Evolutionary conservation across 2,113 vertebrate species (phyloP).

Genomic region (Vanacampus margaritifer): DNA sequence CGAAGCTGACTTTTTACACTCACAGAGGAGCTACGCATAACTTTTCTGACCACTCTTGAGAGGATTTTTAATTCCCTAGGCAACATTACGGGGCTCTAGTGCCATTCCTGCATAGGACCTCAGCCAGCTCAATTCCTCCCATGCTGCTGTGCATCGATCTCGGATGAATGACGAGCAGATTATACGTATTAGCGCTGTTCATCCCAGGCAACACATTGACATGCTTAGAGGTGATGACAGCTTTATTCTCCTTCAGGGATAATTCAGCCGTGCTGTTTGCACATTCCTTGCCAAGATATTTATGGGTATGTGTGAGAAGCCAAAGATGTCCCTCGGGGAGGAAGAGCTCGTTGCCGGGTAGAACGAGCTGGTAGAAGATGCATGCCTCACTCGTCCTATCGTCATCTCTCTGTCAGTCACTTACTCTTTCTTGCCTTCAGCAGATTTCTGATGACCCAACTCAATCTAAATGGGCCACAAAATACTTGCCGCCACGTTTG

Average conservation of each 20-base stretch:
- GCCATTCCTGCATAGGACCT: too few species aligned
- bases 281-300: conserved; percentile 40
- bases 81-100: too few species aligned
- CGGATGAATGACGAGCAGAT: conserved; percentile 5
- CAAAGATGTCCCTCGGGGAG: conserved; percentile 16
- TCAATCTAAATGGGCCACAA: not conserved
- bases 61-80: too few species aligned
- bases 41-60: too few species aligned
- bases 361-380: conserved; percentile 28
- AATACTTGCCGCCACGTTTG: not conserved
- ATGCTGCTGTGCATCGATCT: conserved; percentile 16
- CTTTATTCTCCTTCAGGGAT: conserved; percentile 30
- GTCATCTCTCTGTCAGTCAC: conserved; percentile 8
- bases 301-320: conserved; percentile 35
- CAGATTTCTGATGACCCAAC: conserved; percentile 17
- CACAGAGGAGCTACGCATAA: too few species aligned
- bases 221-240: conserved; percentile 20
- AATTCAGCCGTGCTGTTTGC: conserved; percentile 19
- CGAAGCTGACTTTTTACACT: not conserved
- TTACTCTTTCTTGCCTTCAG: not conserved
- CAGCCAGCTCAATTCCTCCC: not conserved
- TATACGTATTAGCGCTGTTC: conserved; percentile 22
- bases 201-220: conserved; percentile 45
- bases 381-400: conserved; percentile 15
- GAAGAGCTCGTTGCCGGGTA: conserved; percentile 15